phyloP scores from a whole-genome alignment of 2,888 invertebrate genomes.

The Cybosia mesomella region DNA sequence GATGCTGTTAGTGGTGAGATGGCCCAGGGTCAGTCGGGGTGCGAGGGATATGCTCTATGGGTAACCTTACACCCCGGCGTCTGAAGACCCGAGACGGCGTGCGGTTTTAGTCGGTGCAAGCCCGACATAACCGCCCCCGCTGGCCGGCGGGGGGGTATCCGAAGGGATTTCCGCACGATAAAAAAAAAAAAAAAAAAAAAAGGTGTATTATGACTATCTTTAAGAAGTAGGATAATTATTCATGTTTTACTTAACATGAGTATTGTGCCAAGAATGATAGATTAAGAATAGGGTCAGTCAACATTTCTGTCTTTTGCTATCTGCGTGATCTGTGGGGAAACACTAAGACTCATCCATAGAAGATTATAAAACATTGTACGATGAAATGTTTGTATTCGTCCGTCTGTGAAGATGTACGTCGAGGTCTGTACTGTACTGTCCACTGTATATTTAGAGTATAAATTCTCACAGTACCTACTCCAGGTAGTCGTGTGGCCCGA shows the following conservation, averaged over 20 bases:
- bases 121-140: no score
- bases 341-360: neutral
- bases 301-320: neutral
- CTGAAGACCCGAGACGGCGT: no score
- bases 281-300: neutral
- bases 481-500: neutral
- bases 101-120: no score
- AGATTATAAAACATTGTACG: neutral
- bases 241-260: neutral
- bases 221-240: neutral
- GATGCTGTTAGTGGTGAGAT: no score
- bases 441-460: neutral
- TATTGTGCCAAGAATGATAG: neutral
- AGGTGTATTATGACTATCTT: neutral
- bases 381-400: neutral
- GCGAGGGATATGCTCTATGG: no score
- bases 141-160: no score
- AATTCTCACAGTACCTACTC: neutral
- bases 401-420: no score
- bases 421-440: no score
- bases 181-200: no score
- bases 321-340: neutral
- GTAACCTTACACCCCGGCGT: no score
- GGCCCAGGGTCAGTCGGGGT: no score
- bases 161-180: no score